These are phyloP conservation scores for Alfaro cultratus DNA, from an alignment of 2,797 vertebrate species.

Conservation along the genomic window DNA sequence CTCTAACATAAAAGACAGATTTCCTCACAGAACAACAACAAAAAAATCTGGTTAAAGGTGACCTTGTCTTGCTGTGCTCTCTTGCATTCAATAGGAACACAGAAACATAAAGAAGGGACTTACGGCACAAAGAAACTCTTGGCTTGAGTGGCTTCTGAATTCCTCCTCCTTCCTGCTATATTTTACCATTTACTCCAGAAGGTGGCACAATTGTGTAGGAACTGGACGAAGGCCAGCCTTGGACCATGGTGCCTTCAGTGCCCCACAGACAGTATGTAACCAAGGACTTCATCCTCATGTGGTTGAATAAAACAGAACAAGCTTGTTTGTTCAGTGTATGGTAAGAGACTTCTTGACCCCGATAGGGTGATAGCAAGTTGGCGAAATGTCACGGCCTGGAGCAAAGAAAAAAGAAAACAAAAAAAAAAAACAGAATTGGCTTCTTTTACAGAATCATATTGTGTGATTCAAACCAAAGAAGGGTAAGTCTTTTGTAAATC, in stretches of 20 bases:
- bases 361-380: conserved; percentile 48
- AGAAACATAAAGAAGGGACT: conserved; percentile 11
- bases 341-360: conserved; percentile 56
- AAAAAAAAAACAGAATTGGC: conserved; percentile 27
- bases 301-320: conserved; percentile 34
- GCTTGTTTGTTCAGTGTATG: conserved; percentile 49
- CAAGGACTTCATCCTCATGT: conserved; percentile 43
- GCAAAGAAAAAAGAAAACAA: conserved; percentile 21
- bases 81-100: background rate
- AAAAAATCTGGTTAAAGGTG: background rate
- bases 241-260: conserved; percentile 33
- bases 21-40: background rate
- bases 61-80: background rate
- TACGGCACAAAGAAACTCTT: conserved; percentile 7
- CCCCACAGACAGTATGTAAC: conserved; percentile 27
- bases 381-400: conserved; percentile 42
- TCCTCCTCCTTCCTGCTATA: conserved; percentile 25
- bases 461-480: conserved; percentile 60
- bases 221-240: conserved; percentile 50
- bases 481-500: conserved; percentile 62
- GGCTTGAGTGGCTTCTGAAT: conserved; percentile 6
- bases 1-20: background rate
- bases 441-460: conserved; percentile 32
- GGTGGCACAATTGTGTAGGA: conserved; percentile 82
- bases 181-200: conserved; percentile 71